Conservation (phyloP, 2,797 vertebrate species). For the Prunella strophiata region DNA sequence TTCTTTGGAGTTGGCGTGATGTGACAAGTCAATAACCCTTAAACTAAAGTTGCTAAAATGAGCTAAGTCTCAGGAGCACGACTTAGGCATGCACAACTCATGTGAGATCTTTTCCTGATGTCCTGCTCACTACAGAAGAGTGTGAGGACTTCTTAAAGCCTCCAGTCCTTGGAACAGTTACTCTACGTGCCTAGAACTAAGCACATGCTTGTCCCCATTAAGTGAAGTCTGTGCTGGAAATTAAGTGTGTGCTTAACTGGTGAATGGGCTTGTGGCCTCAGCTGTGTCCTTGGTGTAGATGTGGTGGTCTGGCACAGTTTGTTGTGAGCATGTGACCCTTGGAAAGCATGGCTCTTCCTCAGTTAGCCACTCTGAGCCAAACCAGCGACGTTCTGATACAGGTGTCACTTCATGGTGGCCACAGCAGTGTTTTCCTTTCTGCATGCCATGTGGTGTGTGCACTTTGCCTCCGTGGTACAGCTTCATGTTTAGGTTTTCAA, state of each 20-base stretch:
- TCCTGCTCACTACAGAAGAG: not conserved
- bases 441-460: not conserved
- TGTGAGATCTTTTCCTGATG: not conserved
- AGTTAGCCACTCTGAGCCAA: not conserved
- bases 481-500: not conserved
- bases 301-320: not conserved
- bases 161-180: not conserved
- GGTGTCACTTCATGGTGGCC: not conserved
- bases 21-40: not conserved
- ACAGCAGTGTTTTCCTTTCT: not conserved
- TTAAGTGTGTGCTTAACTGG: conserved; percentile 5
- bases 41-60: not conserved
- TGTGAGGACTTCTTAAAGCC: not conserved
- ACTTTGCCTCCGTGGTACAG: not conserved
- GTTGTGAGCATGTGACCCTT: not conserved
- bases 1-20: not conserved
- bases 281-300: not conserved
- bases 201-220: not conserved
- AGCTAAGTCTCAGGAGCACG: not conserved
- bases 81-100: not conserved
- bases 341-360: not conserved
- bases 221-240: not conserved
- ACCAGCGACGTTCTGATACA: not conserved
- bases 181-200: not conserved
- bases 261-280: not conserved